Evolutionary conservation across 1,140 invertebrate species (phyloP).

Genomic region (Drosophila subpulchrella): DNA sequence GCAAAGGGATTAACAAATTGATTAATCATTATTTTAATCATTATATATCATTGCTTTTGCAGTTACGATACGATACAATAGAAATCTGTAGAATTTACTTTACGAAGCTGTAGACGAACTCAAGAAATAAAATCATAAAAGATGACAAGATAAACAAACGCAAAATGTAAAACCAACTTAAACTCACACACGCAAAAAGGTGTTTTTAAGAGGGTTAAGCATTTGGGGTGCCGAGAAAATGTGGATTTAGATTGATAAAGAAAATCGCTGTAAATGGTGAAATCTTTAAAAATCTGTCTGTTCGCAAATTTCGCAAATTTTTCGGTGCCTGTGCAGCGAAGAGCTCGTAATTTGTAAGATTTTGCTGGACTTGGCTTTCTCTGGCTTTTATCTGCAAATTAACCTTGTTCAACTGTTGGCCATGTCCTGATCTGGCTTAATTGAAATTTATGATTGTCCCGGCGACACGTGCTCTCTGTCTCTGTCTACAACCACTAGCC

Average conservation of each 20-base stretch:
- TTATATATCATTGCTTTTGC: constrained; percentile 11
- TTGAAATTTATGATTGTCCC: constrained; percentile 74
- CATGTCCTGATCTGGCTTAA: constrained; percentile 62
- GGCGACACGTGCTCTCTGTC: constrained; percentile 35
- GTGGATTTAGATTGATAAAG: too few relatives aligned
- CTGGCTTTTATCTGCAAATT: constrained; percentile 59
- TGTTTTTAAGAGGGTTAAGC: constrained; percentile 19
- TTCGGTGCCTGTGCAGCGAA: not conserved
- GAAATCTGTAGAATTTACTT: constrained; percentile 48
- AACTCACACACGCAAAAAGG: constrained; percentile 25
- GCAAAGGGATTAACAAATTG: constrained; percentile 3
- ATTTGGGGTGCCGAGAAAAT: not conserved
- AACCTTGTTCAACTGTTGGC: constrained; percentile 57
- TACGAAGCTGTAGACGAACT: constrained; percentile 45
- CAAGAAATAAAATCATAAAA: not conserved
- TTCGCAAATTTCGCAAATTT: not conserved
- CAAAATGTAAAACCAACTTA: not conserved
- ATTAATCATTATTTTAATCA: constrained; percentile 5
- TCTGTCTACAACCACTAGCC: constrained; percentile 2
- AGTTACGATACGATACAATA: constrained; percentile 49
- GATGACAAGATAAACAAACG: not conserved
- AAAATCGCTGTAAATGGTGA: too few relatives aligned
- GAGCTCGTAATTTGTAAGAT: constrained; percentile 52
- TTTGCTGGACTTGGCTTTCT: constrained; percentile 10
- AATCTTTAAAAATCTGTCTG: not conserved